Base-by-base conservation (phyloP, 2,797 vertebrate species). In the Mastacembelus armatus region DNA sequence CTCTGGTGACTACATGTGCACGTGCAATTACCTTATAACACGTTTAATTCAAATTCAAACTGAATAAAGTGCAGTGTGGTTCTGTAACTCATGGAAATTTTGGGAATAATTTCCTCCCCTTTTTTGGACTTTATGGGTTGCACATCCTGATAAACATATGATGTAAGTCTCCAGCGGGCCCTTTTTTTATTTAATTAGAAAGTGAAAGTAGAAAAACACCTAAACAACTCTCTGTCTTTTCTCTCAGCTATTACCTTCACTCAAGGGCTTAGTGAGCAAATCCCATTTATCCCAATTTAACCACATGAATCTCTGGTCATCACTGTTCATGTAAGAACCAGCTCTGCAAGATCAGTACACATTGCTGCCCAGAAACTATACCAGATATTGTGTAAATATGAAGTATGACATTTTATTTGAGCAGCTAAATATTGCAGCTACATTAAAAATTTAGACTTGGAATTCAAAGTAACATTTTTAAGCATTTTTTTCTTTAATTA, bases 81-180 rank as follows among this genome's bases (percentile, higher is more conserved):
- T 62, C 58, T 26, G 44, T 30, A 19, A 43, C 78, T 77, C 61
- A 77, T 73, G 65, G 42, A 77, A 44, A 59, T 36, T 44, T 35
- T 39, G 19, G 45, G 47, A 56, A 39, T 50, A 4, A 63, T 71
- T 65, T 58, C 48, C 52, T 54, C 10, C 5, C 57, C 47, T 61
- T 61, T 68, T 59, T 24, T 32, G 16, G n/a, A 49, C 21, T 67
- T 71, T 33, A 29, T 51, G n/a, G n/a, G 0, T 48, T 43, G 49
- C 52, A 55, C 38, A 32, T 76, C 27, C 55, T 66, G 58, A 42
- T 61, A 10, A 56, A 62, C 51, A 69, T 47, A 36, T 27, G 30
- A 56, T 24, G 73, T 56, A 49, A 48, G 21, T 9, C 27, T 62
- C 12, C n/a, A 15, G 14, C 24, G 15, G n/a, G 19, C 4, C 11